These are phyloP conservation scores for Drosophila mercatorum DNA, from an alignment of 2,888 invertebrate genomes.

Conservation along the genomic window DNA sequence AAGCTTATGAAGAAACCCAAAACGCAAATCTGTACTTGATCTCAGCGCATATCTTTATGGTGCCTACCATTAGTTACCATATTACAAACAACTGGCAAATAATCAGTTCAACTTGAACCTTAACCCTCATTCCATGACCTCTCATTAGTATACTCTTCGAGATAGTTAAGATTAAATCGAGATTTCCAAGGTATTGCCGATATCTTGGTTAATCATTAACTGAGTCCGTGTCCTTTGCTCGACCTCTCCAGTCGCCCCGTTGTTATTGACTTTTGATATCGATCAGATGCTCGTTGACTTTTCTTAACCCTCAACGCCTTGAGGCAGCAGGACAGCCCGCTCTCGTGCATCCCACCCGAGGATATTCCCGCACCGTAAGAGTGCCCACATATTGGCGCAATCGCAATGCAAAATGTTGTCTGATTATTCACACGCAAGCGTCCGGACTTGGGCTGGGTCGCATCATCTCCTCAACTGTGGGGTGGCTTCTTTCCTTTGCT, in stretches of 20 bases:
- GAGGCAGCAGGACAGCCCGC: conserved; percentile 40
- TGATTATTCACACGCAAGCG: conserved; percentile 68
- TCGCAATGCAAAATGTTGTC: conserved; percentile 73
- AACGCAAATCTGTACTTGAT: conserved; percentile 3
- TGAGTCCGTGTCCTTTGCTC: conserved; percentile 13
- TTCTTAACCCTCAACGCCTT: conserved; percentile 34
- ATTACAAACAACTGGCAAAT: not conserved
- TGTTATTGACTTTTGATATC: conserved; percentile 66
- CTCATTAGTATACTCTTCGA: not conserved
- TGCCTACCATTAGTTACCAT: not conserved
- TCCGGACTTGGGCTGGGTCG: conserved; percentile 31
- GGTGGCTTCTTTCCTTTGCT: conserved; percentile 60
- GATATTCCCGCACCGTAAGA: conserved; percentile 44
- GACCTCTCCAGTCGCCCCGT: conserved; percentile 1
- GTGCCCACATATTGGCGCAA: conserved; percentile 69
- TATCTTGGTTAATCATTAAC: conserved; percentile 18
- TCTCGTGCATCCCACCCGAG: conserved; percentile 16
- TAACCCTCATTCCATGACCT: not conserved
- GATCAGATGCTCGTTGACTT: conserved; percentile 57
- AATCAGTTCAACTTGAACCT: not conserved
- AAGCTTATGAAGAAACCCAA: conserved; percentile 2
- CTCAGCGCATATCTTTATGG: no score
- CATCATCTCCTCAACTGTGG: conserved; percentile 49
- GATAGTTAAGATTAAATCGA: conserved; percentile 27
- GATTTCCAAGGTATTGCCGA: not conserved